Evolutionary conservation across 1,140 invertebrate species (phyloP), one percentile per base, ranked within the genome.

Genomic region (Globodera rostochiensis): DNA sequence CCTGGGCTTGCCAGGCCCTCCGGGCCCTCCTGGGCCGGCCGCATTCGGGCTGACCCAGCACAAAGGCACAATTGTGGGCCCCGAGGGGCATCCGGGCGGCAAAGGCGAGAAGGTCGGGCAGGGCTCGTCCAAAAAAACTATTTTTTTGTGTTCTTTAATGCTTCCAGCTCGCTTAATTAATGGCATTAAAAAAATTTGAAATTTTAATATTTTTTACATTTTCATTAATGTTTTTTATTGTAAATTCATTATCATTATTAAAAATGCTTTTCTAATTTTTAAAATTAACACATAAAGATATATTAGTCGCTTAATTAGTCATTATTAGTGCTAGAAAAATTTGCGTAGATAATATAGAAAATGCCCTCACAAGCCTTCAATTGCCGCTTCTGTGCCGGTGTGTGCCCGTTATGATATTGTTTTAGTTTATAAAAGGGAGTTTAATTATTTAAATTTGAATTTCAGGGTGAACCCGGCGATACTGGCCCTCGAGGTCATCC

Each of bases 11-110:
- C 71, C 67, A 45, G 88, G 88, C 49, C 85, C 84, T 36, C 84
- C 76, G 77, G 88, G 88, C 64, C 84, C 86, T 8, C 89, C 88
- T 49, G 89, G 88, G 36, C 86, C 87, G 57, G 74, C 79, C 46
- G 75, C 86, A 15, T 79, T 73, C 73, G 88, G 79, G 50, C n/a
- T 70, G 19, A 79, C 79, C 73, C 74, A 83, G 57, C 57, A 60
- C 80, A 89, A 89, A 81, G 89, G 88, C 77, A 83, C 86, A 73
- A 89, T 89, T 81, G 84, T 90, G 69, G 88, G 88, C 67, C 88
- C 88, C 45, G 82, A 87, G 80, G 88, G 88, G 77, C 79, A 80
- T 53, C 82, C 83, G 57, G 88, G 88, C 73, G 53, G 64, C 36
- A 90, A 89, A 79, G 88, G 89, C 80, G 88, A 89, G 70, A 89